A percentile compares a stretch with the other conserved stretches of the same genome.
Evolutionary conservation across 2,113 vertebrate species (phyloP).

Genomic region (Tachysurus fulvidraco): DNA sequence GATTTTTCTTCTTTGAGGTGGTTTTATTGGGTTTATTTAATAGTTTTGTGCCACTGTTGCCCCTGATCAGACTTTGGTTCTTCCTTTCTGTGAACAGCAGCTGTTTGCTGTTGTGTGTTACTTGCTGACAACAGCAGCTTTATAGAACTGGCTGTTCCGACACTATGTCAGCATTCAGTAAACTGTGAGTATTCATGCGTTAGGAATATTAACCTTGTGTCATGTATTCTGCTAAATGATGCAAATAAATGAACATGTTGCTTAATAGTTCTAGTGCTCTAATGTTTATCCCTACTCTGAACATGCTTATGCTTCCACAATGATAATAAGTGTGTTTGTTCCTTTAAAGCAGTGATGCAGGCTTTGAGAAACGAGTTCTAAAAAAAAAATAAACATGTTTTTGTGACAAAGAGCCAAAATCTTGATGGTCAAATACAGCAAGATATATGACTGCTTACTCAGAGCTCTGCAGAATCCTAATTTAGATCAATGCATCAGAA

Average conservation of each 20-base stretch:
- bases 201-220: conserved; percentile 6
- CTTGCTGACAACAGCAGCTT: conserved; percentile 36
- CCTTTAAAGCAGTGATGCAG: neutral
- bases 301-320: neutral
- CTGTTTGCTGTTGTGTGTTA: conserved; percentile 22
- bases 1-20: neutral
- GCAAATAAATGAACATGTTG: conserved; percentile 17
- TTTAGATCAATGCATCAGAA: neutral
- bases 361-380: neutral
- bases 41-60: neutral
- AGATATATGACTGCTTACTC: neutral
- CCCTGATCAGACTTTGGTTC: neutral
- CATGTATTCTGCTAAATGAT: neutral
- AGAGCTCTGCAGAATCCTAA: neutral
- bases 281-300: neutral
- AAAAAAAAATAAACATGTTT: neutral
- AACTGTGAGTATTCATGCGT: neutral
- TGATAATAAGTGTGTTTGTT: neutral
- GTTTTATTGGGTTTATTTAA: neutral
- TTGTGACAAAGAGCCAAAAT: neutral
- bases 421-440: neutral
- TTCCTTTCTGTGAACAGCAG: conserved; percentile 13
- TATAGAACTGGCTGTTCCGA: conserved; percentile 13
- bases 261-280: neutral
- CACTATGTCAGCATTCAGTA: neutral